A percentile compares a stretch with the other conserved stretches of the same genome.
Conservation (phyloP, 2,888 invertebrate genomes). For the Erebia aethiops region DNA sequence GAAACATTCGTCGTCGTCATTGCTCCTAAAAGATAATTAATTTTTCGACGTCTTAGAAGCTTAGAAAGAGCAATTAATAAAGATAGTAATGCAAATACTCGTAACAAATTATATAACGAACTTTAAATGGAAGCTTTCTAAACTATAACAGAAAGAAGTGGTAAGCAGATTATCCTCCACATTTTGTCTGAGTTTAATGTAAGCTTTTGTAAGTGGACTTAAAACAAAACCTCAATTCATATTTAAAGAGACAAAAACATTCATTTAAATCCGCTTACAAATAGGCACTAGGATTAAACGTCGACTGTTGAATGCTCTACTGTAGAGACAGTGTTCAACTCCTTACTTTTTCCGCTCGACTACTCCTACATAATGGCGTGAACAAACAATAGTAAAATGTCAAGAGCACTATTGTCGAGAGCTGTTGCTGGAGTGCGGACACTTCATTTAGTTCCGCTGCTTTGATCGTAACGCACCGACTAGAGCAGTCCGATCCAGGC, state of each 20-base stretch:
- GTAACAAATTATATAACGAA: constrained; percentile 33
- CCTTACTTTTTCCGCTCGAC: constrained; percentile 64
- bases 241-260: constrained; percentile 18
- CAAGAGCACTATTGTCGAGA: constrained; percentile 53
- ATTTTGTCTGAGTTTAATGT: constrained; percentile 19
- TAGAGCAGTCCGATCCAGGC: background rate
- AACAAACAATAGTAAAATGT: constrained; percentile 63
- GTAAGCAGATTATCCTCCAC: constrained; percentile 14
- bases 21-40: too few relatives aligned
- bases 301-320: constrained; percentile 41
- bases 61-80: too few relatives aligned
- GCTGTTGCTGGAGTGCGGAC: constrained; percentile 45
- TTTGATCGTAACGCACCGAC: constrained; percentile 22
- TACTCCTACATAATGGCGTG: constrained; percentile 59
- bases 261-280: constrained; percentile 15
- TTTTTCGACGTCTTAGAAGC: too few relatives aligned
- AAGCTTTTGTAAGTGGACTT: constrained; percentile 16
- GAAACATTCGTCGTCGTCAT: too few relatives aligned
- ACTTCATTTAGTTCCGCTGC: constrained; percentile 38
- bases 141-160: constrained; percentile 9
- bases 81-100: too few relatives aligned
- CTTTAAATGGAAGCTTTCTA: background rate
- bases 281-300: constrained; percentile 37
- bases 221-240: constrained; percentile 11
- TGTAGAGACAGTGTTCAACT: constrained; percentile 56